Evolutionary conservation across 2,113 vertebrate genomes (phyloP), one percentile per base, ranked within the genome.

Genomic region (Gobiocypris rarus): DNA sequence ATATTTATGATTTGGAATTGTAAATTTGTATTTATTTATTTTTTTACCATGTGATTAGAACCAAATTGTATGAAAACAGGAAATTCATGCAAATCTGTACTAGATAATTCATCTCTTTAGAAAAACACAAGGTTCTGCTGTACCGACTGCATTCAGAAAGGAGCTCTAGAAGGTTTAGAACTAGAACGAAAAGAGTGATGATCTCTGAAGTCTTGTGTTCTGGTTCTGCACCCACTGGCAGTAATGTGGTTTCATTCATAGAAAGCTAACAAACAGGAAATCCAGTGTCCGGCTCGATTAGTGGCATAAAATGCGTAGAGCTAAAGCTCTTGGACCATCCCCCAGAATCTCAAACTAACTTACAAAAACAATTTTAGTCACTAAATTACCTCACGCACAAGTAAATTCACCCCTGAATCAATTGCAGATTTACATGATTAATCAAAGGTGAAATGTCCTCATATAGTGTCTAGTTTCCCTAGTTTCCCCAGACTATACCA

Each of bases 241-340:
- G 26, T 19, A 65, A 17, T 28, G 7, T n/a, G 48, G 28, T 43
- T 80, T 56, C 15, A 63, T 81, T 84, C 71, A 84, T 52, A 54
- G 67, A 45, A 81, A 17, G 76, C 50, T 38, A 52, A 52, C 34
- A 26, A 83, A 75, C 67, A 83, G 81, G 84, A 87, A 69, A 73
- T 48, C 19, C 24, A 48, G 48, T 69, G 38, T 87, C 26, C 45
- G 50, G 65, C 58, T 58, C 75, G 56, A 70, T 78, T 71, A 82
- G n/a, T 43, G 63, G 28, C 56, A 15, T 70, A 34, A 9, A 19
- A 54, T 31, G 28, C 22, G 74, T 61, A 22, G 38, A 24, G 45
- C 63, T 67, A 8, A 28, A 67, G 15, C 63, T 75, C 52, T 54
- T 15, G 19, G 50, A 15, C 50, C 15, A 2, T 54, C 5, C 31